Evolutionary conservation across 2,888 invertebrate species (phyloP).

Genomic region (Resseliella maxima): DNA sequence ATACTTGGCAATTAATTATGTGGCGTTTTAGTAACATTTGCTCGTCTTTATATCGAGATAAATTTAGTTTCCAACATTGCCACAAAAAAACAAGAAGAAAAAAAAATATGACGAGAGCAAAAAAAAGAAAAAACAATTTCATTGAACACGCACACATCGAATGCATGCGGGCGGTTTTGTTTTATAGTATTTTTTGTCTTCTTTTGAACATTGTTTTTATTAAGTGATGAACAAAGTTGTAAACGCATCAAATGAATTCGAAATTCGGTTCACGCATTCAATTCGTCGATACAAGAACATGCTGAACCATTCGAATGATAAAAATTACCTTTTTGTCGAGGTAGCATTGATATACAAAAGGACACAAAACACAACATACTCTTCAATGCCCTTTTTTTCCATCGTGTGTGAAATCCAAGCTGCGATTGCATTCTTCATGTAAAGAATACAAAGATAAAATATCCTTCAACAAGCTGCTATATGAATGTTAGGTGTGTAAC

Average conservation of each 20-base stretch:
- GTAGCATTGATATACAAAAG: neutral
- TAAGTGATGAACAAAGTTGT: neutral
- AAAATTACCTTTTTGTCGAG: neutral
- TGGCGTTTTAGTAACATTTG: conserved; percentile 14
- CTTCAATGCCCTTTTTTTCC: neutral
- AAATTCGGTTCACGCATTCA: conserved; percentile 25
- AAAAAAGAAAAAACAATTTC: neutral
- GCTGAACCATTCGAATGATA: neutral
- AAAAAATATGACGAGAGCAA: neutral
- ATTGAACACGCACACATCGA: neutral
- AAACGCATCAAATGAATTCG: conserved; percentile 26
- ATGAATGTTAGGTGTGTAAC: neutral
- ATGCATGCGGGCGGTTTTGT: neutral
- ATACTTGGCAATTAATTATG: conserved; percentile 47
- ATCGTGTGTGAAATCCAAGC: neutral
- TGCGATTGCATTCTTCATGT: neutral
- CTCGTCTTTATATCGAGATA: neutral
- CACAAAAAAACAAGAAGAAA: too few species aligned
- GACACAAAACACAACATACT: neutral
- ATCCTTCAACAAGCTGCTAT: neutral
- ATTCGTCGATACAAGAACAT: neutral
- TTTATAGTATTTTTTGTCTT: neutral
- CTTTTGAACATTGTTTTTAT: neutral
- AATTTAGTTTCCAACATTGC: neutral
- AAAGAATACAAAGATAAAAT: neutral